These are phyloP conservation scores for Paramormyrops hopkinsi DNA, from an alignment of 2,797 vertebrate genomes.

Conservation along the genomic window DNA sequence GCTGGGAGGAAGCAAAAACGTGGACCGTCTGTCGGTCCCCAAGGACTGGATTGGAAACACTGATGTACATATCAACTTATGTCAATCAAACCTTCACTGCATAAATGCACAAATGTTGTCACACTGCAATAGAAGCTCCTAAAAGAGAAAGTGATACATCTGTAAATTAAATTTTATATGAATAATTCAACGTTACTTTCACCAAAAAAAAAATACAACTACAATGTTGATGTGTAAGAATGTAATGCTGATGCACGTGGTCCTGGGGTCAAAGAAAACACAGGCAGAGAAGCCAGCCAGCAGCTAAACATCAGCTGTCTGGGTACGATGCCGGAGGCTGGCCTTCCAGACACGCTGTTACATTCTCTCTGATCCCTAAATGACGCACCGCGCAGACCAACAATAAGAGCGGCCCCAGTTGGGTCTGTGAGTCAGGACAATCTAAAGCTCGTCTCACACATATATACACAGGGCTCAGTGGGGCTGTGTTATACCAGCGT, in stretches of 20 bases:
- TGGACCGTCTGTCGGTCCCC: background rate
- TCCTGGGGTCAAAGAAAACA: background rate
- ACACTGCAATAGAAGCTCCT: background rate
- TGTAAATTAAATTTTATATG: background rate
- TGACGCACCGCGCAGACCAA: background rate
- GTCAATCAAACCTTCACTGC: background rate
- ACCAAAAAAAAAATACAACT: background rate
- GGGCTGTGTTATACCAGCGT: background rate
- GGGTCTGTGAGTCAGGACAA: background rate
- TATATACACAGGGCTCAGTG: background rate
- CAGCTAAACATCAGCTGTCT: background rate
- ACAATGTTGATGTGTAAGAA: background rate
- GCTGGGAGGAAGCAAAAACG: background rate
- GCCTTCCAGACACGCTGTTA: background rate
- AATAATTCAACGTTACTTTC: background rate
- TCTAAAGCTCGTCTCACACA: background rate
- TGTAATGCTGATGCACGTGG: background rate
- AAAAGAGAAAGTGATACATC: background rate
- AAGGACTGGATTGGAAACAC: background rate
- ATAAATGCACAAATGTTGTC: background rate
- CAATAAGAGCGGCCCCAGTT: background rate
- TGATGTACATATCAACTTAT: background rate
- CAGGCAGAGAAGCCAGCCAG: background rate
- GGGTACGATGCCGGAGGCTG: background rate
- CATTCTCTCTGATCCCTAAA: background rate